Percentiles rank a stretch among this genome's conserved stretches.
These are phyloP conservation scores for Columbina picui DNA, from an alignment of 2,113 vertebrate species.

Conservation along the genomic window DNA sequence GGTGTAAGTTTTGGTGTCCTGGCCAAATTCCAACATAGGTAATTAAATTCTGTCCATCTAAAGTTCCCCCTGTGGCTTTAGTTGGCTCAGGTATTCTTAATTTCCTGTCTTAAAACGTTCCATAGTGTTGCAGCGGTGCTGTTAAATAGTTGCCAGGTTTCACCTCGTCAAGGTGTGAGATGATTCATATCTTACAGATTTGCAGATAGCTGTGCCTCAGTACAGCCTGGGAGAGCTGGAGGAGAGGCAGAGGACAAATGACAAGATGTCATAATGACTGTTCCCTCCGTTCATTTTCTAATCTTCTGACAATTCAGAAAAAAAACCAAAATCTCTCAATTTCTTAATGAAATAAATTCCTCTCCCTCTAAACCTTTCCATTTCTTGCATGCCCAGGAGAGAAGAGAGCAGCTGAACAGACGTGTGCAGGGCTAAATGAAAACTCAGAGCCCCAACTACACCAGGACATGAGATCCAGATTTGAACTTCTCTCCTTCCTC, in stretches of 20 bases:
- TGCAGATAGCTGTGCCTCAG: neutral
- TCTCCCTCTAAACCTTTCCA: neutral
- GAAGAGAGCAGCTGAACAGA: neutral
- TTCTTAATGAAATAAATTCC: neutral
- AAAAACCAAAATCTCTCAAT: neutral
- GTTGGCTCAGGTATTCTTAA: constrained; percentile 60
- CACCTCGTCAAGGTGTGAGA: constrained; percentile 9
- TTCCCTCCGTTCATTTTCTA: constrained; percentile 1
- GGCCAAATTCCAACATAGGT: constrained; percentile 38
- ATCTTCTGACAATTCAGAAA: neutral
- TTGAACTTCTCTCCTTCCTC: neutral
- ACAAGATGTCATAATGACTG: neutral
- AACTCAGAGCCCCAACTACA: neutral
- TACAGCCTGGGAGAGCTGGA: neutral
- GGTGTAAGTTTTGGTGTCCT: constrained; percentile 30
- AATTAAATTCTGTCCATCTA: constrained; percentile 68
- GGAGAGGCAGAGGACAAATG: neutral
- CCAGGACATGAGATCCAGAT: neutral
- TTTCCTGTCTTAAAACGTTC: constrained; percentile 55
- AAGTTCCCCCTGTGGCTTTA: constrained; percentile 37
- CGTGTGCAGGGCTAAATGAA: accelerated
- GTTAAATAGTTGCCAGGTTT: constrained; percentile 55
- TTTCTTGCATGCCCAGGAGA: neutral
- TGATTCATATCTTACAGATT: constrained; percentile 34
- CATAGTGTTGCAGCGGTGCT: neutral